phyloP scores from a whole-genome alignment of 2,888 invertebrate species.

The Allacma fusca region DNA sequence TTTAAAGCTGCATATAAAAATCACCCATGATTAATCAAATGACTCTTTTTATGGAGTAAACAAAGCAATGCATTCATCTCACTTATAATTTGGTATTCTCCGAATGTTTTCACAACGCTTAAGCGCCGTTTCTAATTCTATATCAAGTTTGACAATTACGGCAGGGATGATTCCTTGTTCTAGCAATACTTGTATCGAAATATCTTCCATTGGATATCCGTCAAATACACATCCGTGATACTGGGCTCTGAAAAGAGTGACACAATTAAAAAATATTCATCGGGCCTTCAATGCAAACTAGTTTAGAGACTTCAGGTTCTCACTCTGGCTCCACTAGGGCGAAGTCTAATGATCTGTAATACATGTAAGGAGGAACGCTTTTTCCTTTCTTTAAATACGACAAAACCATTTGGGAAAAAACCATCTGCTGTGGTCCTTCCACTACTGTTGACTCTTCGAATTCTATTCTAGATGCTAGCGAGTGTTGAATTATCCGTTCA shows the following conservation, averaged over 20 bases:
- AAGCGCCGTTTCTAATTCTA: slow-evolving; percentile 46
- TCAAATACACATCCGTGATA: slow-evolving; percentile 57
- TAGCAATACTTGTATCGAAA: slow-evolving; percentile 52
- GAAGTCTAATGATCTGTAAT: slow-evolving; percentile 53
- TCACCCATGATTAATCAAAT: no score
- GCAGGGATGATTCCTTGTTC: slow-evolving; percentile 56
- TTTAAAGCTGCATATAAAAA: slow-evolving; percentile 22
- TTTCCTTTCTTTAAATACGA: slow-evolving; percentile 52
- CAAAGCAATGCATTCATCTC: no score
- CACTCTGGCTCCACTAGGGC: slow-evolving; percentile 48
- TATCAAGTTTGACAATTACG: slow-evolving; percentile 49
- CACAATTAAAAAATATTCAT: slow-evolving; percentile 4
- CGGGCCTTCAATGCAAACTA: no score
- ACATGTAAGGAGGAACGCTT: slow-evolving; percentile 51
- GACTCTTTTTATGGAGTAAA: no score
- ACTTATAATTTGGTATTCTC: slow-evolving; percentile 42
- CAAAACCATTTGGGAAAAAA: slow-evolving; percentile 49
- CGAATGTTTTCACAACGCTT: slow-evolving; percentile 41
- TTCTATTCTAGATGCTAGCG: slow-evolving; percentile 29
- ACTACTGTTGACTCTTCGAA: slow-evolving; percentile 35
- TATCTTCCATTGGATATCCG: slow-evolving; percentile 51
- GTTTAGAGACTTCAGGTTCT: no score
- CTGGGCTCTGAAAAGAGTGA: slow-evolving; percentile 51
- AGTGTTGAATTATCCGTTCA: slow-evolving; percentile 47
- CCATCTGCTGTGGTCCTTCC: slow-evolving; percentile 53